A percentile compares a stretch with the other conserved stretches of the same genome.
phyloP scores from a whole-genome alignment of 1,140 invertebrate species.

The Listronotus oregonensis region DNA sequence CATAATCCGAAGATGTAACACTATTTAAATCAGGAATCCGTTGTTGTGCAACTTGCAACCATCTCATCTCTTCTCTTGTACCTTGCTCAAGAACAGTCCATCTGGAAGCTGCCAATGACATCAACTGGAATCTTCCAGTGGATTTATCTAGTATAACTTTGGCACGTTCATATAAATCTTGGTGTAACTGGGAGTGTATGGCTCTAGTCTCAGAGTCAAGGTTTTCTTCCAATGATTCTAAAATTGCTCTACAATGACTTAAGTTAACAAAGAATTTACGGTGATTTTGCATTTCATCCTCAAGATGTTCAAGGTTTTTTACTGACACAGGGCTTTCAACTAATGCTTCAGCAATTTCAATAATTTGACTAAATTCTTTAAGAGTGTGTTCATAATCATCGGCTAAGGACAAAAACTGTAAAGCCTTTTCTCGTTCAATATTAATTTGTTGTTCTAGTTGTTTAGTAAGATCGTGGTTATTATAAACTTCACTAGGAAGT shows the following conservation, averaged over 20 bases:
- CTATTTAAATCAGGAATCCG: constrained; percentile 77
- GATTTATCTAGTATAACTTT: constrained; percentile 77
- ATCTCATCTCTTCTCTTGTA: constrained; percentile 79
- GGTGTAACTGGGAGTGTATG: constrained; percentile 75
- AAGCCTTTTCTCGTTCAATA: constrained; percentile 72
- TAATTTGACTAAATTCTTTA: constrained; percentile 83
- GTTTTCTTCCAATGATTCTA: constrained; percentile 83
- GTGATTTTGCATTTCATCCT: constrained; percentile 87
- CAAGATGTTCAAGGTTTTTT: constrained; percentile 73
- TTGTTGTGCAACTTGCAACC: constrained; percentile 80
- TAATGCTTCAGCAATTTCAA: constrained; percentile 77
- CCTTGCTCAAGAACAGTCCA: constrained; percentile 82
- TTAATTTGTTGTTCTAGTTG: constrained; percentile 70
- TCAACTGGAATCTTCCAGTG: constrained; percentile 75
- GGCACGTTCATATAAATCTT: constrained; percentile 73
- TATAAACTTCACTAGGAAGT: constrained; percentile 69
- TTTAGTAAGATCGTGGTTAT: constrained; percentile 67
- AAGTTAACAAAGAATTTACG: constrained; percentile 86
- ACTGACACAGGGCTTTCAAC: constrained; percentile 76
- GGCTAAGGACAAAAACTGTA: constrained; percentile 72
- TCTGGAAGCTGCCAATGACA: constrained; percentile 79
- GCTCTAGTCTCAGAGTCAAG: constrained; percentile 77
- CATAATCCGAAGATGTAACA: constrained; percentile 78
- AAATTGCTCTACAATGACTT: constrained; percentile 80
- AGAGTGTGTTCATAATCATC: constrained; percentile 87